These are phyloP conservation scores for Hydractinia symbiolongicarpus DNA, from an alignment of 30 jellyfish, hydroid and myxozoan genomes.

Conservation along the genomic window DNA sequence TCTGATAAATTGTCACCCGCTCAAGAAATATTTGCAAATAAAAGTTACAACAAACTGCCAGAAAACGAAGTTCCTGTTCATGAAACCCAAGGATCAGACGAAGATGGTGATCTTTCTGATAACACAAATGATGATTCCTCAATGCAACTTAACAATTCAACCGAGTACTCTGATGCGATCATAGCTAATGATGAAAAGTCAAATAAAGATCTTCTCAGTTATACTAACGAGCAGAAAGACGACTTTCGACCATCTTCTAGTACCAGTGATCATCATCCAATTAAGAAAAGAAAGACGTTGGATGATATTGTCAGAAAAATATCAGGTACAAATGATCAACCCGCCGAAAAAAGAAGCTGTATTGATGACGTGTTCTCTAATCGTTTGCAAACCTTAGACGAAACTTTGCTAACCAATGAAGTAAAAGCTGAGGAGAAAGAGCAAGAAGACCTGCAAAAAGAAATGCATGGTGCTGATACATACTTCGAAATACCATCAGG, in stretches of 20 bases:
- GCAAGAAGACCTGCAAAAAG: not conserved
- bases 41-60: not conserved
- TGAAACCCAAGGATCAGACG: not conserved
- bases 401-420: conserved; percentile 8
- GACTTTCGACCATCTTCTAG: conserved; percentile 1
- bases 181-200: not conserved
- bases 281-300: conserved; percentile 29
- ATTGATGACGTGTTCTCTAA: not conserved
- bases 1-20: not conserved
- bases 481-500: too few species aligned
- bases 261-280: conserved; percentile 2
- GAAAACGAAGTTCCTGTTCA: not conserved
- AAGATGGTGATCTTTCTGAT: not conserved
- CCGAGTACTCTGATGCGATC: not conserved
- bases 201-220: not conserved
- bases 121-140: not conserved
- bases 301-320: conserved; percentile 39
- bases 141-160: not conserved
- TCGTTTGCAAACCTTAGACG: conserved; percentile 26
- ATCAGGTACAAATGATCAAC: conserved; percentile 6
- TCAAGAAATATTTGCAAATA: too few species aligned
- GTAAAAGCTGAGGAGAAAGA: not conserved
- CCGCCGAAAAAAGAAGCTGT: conserved; percentile 10
- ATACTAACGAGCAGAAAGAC: not conserved
- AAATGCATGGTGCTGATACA: too few species aligned